Percentiles rank a stretch among this genome's conserved stretches.
Conservation (phyloP, 2,888 invertebrate species). For the Mesorhabditis sp. region DNA sequence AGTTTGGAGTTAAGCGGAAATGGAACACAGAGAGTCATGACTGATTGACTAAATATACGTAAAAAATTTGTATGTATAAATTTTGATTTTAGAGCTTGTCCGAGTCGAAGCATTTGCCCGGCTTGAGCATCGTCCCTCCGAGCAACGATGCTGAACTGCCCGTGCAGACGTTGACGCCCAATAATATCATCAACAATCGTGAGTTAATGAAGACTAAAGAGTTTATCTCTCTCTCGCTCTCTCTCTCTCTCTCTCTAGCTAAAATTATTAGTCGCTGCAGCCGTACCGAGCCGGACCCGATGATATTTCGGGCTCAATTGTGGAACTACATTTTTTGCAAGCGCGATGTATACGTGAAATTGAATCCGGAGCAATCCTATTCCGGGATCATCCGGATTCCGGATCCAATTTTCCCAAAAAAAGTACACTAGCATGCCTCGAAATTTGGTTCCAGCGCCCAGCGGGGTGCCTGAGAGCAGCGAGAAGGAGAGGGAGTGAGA, state of each 20-base stretch:
- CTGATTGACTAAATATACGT: no score
- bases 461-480: not conserved
- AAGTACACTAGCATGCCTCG: no score
- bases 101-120: not conserved
- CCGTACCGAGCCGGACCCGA: no score
- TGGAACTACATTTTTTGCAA: slow-evolving; percentile 9
- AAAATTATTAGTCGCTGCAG: no score
- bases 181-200: slow-evolving; percentile 6
- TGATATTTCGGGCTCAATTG: no score
- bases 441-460: not conserved
- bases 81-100: slow-evolving; percentile 3
- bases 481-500: slow-evolving; percentile 7
- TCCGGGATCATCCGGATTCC: no score
- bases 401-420: no score
- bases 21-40: no score
- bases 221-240: no score
- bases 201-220: not conserved
- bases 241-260: slow-evolving; percentile 1
- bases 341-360: not conserved
- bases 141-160: slow-evolving; percentile 6
- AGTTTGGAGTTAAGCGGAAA: not conserved
- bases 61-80: not conserved
- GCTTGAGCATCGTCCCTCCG: slow-evolving; percentile 1
- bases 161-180: not conserved
- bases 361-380: no score